A percentile compares a stretch with the other conserved stretches of the same genome.
Evolutionary conservation across 2,797 vertebrate genomes (phyloP).

Genomic region (Tolypeutes matacus): DNA sequence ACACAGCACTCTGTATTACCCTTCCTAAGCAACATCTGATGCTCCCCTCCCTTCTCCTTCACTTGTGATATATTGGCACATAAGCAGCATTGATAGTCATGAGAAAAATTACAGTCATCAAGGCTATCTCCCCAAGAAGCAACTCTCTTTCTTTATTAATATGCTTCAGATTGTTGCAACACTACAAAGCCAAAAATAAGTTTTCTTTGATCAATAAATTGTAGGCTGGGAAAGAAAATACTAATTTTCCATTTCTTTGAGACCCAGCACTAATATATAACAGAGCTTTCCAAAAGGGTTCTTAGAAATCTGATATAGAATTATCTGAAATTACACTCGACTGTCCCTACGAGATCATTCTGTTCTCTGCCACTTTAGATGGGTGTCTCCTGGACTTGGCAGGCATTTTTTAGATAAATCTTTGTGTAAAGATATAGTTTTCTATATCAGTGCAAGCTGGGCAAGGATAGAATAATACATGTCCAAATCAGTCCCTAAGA

Average conservation of each 20-base stretch:
- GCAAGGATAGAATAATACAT: slow-evolving; percentile 47
- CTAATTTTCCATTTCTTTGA: slow-evolving; percentile 84
- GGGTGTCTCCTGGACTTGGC: slow-evolving; percentile 65
- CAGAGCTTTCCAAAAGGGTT: slow-evolving; percentile 69
- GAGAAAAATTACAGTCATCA: slow-evolving; percentile 84
- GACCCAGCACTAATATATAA: slow-evolving; percentile 77
- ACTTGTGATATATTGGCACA: slow-evolving; percentile 72
- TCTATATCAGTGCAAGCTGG: slow-evolving; percentile 60
- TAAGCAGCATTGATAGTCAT: slow-evolving; percentile 67
- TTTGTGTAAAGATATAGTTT: slow-evolving; percentile 62
- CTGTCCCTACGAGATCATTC: slow-evolving; percentile 68
- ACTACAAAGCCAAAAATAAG: slow-evolving; percentile 82
- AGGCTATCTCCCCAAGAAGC: slow-evolving; percentile 82
- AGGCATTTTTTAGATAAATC: slow-evolving; percentile 61
- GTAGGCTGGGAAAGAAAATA: slow-evolving; percentile 79
- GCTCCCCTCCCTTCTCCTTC: slow-evolving; percentile 16
- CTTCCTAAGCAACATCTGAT: slow-evolving; percentile 67
- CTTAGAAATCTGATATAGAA: slow-evolving; percentile 79
- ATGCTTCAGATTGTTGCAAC: slow-evolving; percentile 78
- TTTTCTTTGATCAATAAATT: slow-evolving; percentile 86
- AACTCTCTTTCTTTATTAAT: slow-evolving; percentile 83
- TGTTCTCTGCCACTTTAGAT: slow-evolving; percentile 71
- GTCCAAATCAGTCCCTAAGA: slow-evolving; percentile 34
- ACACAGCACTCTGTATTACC: not conserved
- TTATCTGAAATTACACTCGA: slow-evolving; percentile 82